These are phyloP conservation scores for Megaceryle alcyon DNA, from an alignment of 2,797 vertebrate genomes.

Conservation along the genomic window DNA sequence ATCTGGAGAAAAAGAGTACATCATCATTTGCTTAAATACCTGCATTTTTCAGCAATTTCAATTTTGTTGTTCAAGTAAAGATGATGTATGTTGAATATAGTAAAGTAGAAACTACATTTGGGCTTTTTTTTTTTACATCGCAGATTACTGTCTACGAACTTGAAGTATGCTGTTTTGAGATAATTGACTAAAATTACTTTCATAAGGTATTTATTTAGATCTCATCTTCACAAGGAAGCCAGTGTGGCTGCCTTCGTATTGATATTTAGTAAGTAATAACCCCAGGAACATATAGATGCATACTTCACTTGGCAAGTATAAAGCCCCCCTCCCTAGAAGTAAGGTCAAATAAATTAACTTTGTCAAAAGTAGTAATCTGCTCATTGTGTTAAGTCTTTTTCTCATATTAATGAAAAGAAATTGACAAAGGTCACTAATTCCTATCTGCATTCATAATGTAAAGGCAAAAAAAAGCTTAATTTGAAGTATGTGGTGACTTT, in stretches of 20 bases:
- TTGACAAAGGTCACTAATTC: slow-evolving; percentile 39
- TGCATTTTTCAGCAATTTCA: not conserved
- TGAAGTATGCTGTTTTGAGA: not conserved
- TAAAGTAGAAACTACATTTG: not conserved
- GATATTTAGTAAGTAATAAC: slow-evolving; percentile 21
- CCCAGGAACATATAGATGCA: not conserved
- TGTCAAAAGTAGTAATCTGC: slow-evolving; percentile 54
- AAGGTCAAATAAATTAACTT: slow-evolving; percentile 72
- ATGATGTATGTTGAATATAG: not conserved
- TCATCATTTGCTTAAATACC: not conserved
- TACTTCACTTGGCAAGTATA: slow-evolving; percentile 1
- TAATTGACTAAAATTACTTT: not conserved
- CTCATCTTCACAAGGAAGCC: not conserved
- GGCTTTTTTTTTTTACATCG: not conserved
- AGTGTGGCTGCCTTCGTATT: not conserved
- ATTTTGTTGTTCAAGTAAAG: not conserved
- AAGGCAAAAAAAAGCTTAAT: slow-evolving; percentile 30
- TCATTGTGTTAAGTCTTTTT: slow-evolving; percentile 62
- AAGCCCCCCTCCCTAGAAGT: slow-evolving; percentile 1
- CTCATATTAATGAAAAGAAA: slow-evolving; percentile 58
- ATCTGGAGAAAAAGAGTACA: not conserved
- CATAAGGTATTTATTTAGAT: slow-evolving; percentile 12
- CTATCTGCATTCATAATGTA: slow-evolving; percentile 33
- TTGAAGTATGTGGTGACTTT: slow-evolving; percentile 31
- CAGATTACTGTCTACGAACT: not conserved